Evolutionary conservation across 2,797 vertebrate species (phyloP), one percentile per base, ranked within the genome.

Genomic region (Craterocephalus amniculus): DNA sequence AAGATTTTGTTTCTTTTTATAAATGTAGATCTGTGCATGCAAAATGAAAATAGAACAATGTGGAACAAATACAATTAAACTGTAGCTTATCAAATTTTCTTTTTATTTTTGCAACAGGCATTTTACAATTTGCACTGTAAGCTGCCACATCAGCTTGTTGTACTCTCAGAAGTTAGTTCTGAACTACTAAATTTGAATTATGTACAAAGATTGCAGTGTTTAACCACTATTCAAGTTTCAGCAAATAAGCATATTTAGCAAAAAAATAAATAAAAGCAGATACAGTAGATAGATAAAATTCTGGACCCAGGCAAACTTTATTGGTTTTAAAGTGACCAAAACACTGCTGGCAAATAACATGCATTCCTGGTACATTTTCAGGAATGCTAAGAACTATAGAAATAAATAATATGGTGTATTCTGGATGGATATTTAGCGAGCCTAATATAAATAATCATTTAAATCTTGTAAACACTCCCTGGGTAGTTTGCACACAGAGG

Each of bases 251-350:
- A 20, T 26, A 49, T 32, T 66, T 4, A 60, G 27, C 2, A 63
- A 36, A 10, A 8, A n/a, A n/a, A n/a, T n/a, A 48, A 67, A 63
- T 27, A 8, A 6, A 40, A 64, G 36, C 22, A n/a, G n/a, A n/a
- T n/a, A n/a, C n/a, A n/a, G n/a, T n/a, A n/a, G n/a, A n/a, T n/a
- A 57, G 34, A 63, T 0, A 22, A 4, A 27, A 62, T 27, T 24
- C 65, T 79, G 72, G 58, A 80, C 68, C 78, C 79, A 85, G 82
- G 77, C 78, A 87, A 83, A 67, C 68, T 86, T 89, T 86, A 86
- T 89, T 86, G 68, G 24, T 70, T 82, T 81, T 16, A 58, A 82
- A 80, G 67, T 73, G 70, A 86, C 72, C 77, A 76, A 80, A 87
- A 79, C 71, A 78, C 70, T 48, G 78, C 82, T 72, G 70, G 67